Conservation (phyloP, 2,113 vertebrate species). For the Pomatorhinus ruficollis region DNA sequence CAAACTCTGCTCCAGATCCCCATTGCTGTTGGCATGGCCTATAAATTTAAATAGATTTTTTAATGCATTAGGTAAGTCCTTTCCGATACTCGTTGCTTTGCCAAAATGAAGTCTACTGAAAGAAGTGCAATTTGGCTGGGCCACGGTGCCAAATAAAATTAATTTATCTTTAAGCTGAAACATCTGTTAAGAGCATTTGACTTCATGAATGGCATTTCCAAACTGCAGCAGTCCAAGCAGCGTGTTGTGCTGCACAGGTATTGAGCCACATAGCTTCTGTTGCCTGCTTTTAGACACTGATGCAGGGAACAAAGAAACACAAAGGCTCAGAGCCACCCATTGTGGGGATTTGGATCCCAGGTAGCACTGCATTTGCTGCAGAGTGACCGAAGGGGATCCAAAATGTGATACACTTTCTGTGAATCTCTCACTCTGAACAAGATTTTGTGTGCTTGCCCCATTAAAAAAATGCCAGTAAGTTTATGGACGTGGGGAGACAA, state of each 20-base stretch:
- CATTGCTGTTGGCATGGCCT: not conserved
- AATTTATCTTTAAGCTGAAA: conserved; percentile 40
- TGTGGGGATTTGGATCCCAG: not conserved
- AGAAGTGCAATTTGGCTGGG: conserved; percentile 41
- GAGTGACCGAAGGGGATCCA: not conserved
- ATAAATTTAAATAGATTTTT: conserved; percentile 14
- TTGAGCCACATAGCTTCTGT: not conserved
- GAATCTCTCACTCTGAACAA: rapidly evolving
- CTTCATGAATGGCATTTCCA: not conserved
- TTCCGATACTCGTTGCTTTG: not conserved
- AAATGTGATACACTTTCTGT: not conserved
- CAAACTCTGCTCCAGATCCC: not conserved
- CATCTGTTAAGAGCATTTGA: conserved; percentile 36
- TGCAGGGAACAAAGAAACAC: not conserved
- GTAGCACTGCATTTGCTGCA: not conserved
- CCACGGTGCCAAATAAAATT: not conserved
- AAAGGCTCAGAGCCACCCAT: not conserved
- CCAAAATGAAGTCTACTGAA: conserved; percentile 41
- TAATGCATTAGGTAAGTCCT: not conserved
- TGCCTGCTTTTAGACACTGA: not conserved
- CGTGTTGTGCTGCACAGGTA: conserved; percentile 2
- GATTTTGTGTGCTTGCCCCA: rapidly evolving
- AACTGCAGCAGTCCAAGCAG: not conserved
- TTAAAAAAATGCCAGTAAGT: not conserved
- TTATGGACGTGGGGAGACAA: not conserved